Conservation (phyloP, 2,888 invertebrate species). For the Oasisia sp. region DNA sequence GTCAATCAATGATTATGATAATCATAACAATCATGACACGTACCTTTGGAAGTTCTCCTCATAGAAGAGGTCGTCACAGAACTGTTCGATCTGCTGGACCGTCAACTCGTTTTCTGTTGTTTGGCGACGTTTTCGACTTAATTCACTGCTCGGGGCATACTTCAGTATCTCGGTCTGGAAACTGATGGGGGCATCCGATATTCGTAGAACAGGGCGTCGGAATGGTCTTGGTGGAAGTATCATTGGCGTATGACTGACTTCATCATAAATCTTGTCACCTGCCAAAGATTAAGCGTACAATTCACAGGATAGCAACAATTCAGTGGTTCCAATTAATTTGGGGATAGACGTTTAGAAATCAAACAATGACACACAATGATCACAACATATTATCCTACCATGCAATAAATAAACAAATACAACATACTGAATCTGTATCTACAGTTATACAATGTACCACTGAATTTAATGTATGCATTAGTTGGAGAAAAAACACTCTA, state of each 20-base stretch:
- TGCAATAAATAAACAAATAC: too few relatives aligned
- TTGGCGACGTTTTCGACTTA: neutral
- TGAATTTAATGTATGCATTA: too few relatives aligned
- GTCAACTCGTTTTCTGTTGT: neutral
- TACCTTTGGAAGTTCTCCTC: neutral
- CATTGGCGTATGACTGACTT: neutral
- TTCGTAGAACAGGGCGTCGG: neutral
- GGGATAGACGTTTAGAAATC: neutral
- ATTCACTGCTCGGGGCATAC: neutral
- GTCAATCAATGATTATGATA: neutral
- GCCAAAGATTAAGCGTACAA: neutral
- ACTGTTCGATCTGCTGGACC: neutral
- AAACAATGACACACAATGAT: neutral
- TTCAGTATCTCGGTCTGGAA: neutral
- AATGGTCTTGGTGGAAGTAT: neutral
- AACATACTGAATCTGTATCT: too few relatives aligned
- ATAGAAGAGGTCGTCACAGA: conserved; percentile 25
- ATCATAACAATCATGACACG: neutral
- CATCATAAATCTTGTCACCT: neutral
- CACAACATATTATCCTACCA: neutral
- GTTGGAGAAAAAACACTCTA: too few relatives aligned
- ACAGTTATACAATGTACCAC: too few relatives aligned
- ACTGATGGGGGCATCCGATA: conserved; percentile 24
- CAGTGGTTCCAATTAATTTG: too few relatives aligned
- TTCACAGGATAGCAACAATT: neutral